Conservation (phyloP, 2,888 invertebrate species). For the Hartigia nigra region DNA sequence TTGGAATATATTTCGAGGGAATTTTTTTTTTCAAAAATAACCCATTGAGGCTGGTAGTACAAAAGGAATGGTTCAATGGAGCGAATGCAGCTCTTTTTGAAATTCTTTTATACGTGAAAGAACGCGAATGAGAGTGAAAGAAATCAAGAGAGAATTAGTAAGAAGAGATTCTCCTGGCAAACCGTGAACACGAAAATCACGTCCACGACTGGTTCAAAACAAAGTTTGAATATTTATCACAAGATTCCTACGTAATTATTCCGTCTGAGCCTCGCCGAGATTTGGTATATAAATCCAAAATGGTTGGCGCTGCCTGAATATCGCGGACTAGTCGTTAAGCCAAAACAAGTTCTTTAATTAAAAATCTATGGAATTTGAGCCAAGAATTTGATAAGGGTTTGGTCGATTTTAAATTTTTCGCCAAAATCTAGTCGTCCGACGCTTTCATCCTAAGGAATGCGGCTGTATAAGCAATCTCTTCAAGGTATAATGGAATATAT, state of each 20-base stretch:
- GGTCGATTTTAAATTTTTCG: not conserved
- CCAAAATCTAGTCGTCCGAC: not conserved
- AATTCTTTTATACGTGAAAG: not conserved
- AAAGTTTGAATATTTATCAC: constrained; percentile 9
- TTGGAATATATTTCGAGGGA: not conserved
- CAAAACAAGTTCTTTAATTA: constrained; percentile 9
- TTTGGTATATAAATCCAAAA: constrained; percentile 6
- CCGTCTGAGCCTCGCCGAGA: not conserved
- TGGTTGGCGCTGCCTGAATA: not conserved
- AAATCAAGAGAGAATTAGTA: not conserved
- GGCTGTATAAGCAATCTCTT: not conserved
- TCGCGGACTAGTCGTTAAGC: not conserved
- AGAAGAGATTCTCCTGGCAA: not conserved
- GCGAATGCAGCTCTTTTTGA: not conserved
- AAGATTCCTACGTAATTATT: constrained; percentile 8
- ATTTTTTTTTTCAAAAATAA: not conserved
- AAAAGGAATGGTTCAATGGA: not conserved
- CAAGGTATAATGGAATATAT: not conserved
- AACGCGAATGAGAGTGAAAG: not conserved
- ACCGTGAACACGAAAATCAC: not conserved
- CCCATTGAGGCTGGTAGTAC: no score
- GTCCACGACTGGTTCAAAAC: not conserved
- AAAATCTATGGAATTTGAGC: not conserved
- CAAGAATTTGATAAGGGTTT: not conserved
- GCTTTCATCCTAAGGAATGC: not conserved